Evolutionary conservation across 2,113 vertebrate species (phyloP).

Genomic region (Carassius carassius): DNA sequence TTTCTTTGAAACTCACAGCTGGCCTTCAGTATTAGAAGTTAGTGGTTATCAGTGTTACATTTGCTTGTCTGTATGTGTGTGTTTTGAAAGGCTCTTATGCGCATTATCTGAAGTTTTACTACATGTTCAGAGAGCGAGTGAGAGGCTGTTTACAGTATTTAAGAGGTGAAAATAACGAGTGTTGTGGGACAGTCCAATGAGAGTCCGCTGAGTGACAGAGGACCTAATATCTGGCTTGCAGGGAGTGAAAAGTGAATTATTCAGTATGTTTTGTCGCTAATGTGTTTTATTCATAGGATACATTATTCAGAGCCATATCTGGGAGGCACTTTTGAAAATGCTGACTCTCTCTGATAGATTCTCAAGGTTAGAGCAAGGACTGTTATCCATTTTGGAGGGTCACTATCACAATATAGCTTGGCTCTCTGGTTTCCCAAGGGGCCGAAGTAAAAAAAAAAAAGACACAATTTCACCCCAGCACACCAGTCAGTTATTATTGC

Average conservation of each 20-base stretch:
- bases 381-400: slow-evolving; percentile 52
- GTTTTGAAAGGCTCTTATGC: background rate
- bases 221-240: slow-evolving; percentile 70
- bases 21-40: slow-evolving; percentile 64
- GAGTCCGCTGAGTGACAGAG: slow-evolving; percentile 60
- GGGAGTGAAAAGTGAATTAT: slow-evolving; percentile 78
- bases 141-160: slow-evolving; percentile 58
- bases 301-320: slow-evolving; percentile 75
- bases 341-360: slow-evolving; percentile 66
- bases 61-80: slow-evolving; percentile 26
- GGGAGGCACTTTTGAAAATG: slow-evolving; percentile 68
- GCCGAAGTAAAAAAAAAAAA: background rate
- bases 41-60: slow-evolving; percentile 33
- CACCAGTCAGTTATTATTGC: slow-evolving; percentile 25
- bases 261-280: slow-evolving; percentile 79
- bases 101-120: background rate
- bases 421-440: slow-evolving; percentile 27
- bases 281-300: slow-evolving; percentile 81
- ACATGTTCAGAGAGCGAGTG: background rate
- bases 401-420: slow-evolving; percentile 51
- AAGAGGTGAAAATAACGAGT: slow-evolving; percentile 71
- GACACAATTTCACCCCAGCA: slow-evolving; percentile 15
- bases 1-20: slow-evolving; percentile 64
- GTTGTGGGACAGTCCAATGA: slow-evolving; percentile 61
- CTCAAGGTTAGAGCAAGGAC: slow-evolving; percentile 61